These are phyloP conservation scores for Drosophila orosa DNA, from an alignment of 1,140 invertebrate species.

Conservation along the genomic window DNA sequence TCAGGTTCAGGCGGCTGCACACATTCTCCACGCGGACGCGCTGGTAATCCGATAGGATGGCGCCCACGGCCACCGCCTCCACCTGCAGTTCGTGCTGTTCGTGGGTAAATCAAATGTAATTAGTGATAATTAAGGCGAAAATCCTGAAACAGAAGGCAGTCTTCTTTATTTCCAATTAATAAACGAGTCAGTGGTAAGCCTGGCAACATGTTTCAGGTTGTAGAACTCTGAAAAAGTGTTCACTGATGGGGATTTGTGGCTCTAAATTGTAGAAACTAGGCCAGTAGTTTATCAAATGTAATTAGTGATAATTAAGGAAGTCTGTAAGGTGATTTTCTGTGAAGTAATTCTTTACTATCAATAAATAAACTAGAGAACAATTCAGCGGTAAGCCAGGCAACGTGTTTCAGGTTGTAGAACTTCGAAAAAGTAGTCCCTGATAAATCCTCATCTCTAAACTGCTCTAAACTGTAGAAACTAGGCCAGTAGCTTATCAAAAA, in stretches of 20 bases:
- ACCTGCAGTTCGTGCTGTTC: conserved; percentile 91
- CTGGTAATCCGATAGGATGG: conserved; percentile 99
- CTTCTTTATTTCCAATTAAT: not conserved
- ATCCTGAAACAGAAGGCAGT: not conserved
- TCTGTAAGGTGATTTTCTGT: too few species aligned
- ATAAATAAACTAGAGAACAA: not conserved
- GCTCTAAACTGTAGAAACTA: not conserved
- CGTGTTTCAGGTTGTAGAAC: not conserved
- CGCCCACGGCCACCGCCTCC: conserved; percentile 97
- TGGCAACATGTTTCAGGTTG: not conserved
- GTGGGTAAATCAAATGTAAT: conserved; percentile 42
- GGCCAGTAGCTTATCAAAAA: not conserved
- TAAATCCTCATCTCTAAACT: too few species aligned
- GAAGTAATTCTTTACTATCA: too few species aligned
- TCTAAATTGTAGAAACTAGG: too few species aligned
- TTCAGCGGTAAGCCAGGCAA: not conserved
- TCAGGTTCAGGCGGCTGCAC: conserved; percentile 95
- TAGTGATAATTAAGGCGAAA: not conserved
- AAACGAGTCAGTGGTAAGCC: not conserved
- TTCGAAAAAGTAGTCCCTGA: too few species aligned
- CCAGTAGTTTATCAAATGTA: too few species aligned
- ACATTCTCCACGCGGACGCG: conserved; percentile 98
- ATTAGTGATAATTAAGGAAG: too few species aligned
- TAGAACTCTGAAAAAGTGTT: too few species aligned
- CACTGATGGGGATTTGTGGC: too few species aligned